Percentiles rank a stretch among this genome's conserved stretches.
Evolutionary conservation across 2,113 vertebrate genomes (phyloP).

Genomic region (Delphinapterus leucas): DNA sequence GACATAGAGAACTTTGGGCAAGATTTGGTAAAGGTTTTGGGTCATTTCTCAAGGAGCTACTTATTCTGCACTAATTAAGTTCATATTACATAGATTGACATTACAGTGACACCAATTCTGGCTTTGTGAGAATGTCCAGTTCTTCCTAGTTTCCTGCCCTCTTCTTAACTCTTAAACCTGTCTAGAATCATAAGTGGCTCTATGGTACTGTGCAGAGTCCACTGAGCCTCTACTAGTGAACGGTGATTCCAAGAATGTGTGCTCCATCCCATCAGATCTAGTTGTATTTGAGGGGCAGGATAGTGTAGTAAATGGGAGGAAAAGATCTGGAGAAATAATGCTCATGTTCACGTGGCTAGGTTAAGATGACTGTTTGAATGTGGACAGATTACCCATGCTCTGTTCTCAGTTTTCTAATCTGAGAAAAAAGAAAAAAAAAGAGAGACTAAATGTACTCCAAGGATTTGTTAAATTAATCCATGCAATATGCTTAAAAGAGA

Average conservation of each 20-base stretch:
- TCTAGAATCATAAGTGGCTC: neutral
- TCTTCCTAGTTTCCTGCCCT: neutral
- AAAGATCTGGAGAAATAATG: neutral
- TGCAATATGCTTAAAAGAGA: neutral
- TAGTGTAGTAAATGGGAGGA: neutral
- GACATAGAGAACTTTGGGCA: neutral
- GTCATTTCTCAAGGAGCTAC: neutral
- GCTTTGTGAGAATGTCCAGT: neutral
- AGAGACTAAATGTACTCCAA: neutral
- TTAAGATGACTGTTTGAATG: neutral
- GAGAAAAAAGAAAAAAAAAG: neutral
- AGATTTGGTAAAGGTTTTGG: neutral
- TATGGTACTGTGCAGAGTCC: rapidly evolving
- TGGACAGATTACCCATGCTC: neutral
- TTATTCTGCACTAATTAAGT: neutral
- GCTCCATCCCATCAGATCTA: neutral
- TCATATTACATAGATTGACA: neutral
- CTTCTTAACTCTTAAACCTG: neutral
- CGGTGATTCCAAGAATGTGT: neutral
- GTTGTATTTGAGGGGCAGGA: neutral
- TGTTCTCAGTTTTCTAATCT: neutral
- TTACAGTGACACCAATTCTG: neutral
- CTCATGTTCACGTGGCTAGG: neutral
- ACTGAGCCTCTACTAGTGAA: neutral
- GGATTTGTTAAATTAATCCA: neutral